A percentile compares a stretch with the other conserved stretches of the same genome.
These are phyloP conservation scores for Isichthys henryi DNA, from an alignment of 2,113 vertebrate species.

Conservation along the genomic window DNA sequence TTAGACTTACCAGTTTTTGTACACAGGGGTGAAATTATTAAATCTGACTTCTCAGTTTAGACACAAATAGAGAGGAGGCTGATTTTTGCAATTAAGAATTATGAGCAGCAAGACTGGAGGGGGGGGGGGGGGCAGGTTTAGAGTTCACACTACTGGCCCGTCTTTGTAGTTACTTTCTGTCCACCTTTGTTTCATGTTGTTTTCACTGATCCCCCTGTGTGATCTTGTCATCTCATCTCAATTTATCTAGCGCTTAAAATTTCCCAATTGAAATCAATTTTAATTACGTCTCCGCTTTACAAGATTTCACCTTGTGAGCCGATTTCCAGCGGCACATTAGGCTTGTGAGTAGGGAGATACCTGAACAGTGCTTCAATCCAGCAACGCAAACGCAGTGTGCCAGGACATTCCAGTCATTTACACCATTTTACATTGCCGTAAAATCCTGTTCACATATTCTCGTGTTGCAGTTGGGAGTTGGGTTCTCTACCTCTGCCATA, in stretches of 20 bases:
- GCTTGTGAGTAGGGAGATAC: background rate
- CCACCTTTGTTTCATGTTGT: background rate
- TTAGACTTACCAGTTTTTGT: background rate
- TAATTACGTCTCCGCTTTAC: background rate
- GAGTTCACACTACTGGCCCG: background rate
- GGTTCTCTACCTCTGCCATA: background rate
- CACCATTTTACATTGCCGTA: background rate
- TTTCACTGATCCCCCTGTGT: background rate
- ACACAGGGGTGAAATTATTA: background rate
- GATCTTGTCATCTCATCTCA: background rate
- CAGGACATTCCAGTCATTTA: background rate
- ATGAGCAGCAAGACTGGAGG: background rate
- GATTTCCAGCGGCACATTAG: background rate
- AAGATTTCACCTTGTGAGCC: background rate
- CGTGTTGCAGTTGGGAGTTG: background rate
- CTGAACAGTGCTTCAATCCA: background rate
- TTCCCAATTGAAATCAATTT: background rate
- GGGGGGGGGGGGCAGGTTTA: too few relatives aligned
- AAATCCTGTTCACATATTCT: background rate
- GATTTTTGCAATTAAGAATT: background rate
- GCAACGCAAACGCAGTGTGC: background rate
- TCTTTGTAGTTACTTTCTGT: background rate
- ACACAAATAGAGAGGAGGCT: background rate
- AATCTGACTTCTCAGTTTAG: background rate
- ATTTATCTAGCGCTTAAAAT: background rate